Evolutionary conservation across 2,888 invertebrate genomes (phyloP).

Genomic region (Sinohyriopsis cumingii): DNA sequence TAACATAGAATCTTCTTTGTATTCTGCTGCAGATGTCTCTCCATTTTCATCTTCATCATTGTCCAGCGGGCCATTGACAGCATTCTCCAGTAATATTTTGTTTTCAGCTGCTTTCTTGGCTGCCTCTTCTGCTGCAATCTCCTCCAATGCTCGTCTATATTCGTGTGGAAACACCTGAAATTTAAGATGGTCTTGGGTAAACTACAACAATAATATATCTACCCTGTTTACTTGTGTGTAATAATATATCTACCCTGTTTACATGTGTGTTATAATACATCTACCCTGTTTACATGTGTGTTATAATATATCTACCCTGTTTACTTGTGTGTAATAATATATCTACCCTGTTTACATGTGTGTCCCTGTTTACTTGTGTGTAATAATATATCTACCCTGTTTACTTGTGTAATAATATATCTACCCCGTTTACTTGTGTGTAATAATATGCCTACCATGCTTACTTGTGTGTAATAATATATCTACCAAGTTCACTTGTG

Average conservation of each 20-base stretch:
- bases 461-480: not conserved
- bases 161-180: constrained; percentile 93
- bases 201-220: not conserved
- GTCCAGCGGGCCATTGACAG: constrained; percentile 14
- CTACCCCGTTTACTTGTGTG: not conserved
- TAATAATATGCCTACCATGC: not conserved
- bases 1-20: constrained; percentile 49
- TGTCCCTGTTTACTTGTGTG: no score
- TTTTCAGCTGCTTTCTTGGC: constrained; percentile 48
- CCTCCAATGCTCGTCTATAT: constrained; percentile 90
- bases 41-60: constrained; percentile 25
- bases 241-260: not conserved
- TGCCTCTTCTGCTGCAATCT: constrained; percentile 72
- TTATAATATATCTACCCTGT: no score
- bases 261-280: not conserved
- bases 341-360: not conserved
- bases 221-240: not conserved
- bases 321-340: no score
- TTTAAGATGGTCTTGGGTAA: no score
- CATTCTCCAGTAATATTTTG: constrained; percentile 1
- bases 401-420: not conserved
- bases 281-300: no score
- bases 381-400: no score
- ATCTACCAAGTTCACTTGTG: not conserved
- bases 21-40: constrained; percentile 33